Evolutionary conservation across 2,113 vertebrate genomes (phyloP).

Genomic region (Agapornis roseicollis): DNA sequence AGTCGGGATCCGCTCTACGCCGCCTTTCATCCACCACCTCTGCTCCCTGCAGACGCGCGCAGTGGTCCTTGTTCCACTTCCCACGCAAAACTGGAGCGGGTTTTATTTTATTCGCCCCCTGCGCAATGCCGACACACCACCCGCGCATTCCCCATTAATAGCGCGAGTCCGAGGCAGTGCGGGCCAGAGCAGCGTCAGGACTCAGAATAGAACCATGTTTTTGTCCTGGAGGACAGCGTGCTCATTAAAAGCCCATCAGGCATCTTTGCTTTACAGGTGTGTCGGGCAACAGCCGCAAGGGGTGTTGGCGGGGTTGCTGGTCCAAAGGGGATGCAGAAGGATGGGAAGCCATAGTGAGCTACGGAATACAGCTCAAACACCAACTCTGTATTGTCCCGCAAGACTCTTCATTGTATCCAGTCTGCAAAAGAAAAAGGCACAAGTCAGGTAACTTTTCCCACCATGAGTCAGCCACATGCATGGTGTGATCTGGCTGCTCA

Average conservation of each 20-base stretch:
- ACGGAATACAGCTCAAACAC: rapidly evolving
- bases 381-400: not conserved
- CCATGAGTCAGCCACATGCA: not conserved
- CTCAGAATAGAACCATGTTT: not conserved
- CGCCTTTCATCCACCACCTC: not conserved
- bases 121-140: not conserved
- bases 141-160: not conserved
- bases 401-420: not conserved
- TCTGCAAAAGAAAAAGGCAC: not conserved
- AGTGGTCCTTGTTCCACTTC: not conserved
- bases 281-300: not conserved
- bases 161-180: not conserved
- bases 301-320: not conserved
- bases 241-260: not conserved
- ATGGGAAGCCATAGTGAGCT: not conserved
- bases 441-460: rapidly evolving
- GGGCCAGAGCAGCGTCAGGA: not conserved
- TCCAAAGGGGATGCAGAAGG: not conserved
- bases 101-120: not conserved
- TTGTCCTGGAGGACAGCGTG: not conserved
- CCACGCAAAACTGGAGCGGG: not conserved
- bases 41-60: not conserved
- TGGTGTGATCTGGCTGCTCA: not conserved
- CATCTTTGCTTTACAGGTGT: not conserved
- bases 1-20: not conserved